Evolutionary conservation across 1,140 invertebrate genomes (phyloP).

Genomic region (Anastatus disparis): DNA sequence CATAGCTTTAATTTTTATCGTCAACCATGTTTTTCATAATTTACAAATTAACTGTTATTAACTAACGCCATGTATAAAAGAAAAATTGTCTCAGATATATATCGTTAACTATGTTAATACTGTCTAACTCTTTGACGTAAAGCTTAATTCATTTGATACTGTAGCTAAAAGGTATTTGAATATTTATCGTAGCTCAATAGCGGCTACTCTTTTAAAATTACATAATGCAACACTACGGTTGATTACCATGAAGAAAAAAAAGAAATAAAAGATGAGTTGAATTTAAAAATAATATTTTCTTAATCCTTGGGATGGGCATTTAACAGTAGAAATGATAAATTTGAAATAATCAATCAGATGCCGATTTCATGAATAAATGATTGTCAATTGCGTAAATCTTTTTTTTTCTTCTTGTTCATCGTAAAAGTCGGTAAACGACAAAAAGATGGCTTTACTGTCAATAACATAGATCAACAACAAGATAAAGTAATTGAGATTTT

Average conservation of each 20-base stretch:
- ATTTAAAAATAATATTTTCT: no score
- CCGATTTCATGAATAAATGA: slow-evolving; percentile 8
- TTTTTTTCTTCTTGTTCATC: neutral
- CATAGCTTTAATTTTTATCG: no score
- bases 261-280: no score
- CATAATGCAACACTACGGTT: neutral
- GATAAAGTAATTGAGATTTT: slow-evolving; percentile 26
- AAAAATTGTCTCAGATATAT: no score
- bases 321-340: neutral
- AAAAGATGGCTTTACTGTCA: no score
- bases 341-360: slow-evolving; percentile 9
- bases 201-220: neutral
- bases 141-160: no score
- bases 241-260: neutral
- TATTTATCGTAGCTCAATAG: neutral
- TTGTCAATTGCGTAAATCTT: slow-evolving; percentile 10
- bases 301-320: no score
- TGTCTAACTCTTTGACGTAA: neutral
- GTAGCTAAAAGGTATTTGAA: neutral
- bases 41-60: no score
- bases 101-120: neutral
- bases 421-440: no score
- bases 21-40: no score
- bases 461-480: neutral
- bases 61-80: no score